Evolutionary conservation across 1,140 invertebrate species (phyloP), one percentile per base, ranked within the genome.

Genomic region (Drosophila kanapiae): DNA sequence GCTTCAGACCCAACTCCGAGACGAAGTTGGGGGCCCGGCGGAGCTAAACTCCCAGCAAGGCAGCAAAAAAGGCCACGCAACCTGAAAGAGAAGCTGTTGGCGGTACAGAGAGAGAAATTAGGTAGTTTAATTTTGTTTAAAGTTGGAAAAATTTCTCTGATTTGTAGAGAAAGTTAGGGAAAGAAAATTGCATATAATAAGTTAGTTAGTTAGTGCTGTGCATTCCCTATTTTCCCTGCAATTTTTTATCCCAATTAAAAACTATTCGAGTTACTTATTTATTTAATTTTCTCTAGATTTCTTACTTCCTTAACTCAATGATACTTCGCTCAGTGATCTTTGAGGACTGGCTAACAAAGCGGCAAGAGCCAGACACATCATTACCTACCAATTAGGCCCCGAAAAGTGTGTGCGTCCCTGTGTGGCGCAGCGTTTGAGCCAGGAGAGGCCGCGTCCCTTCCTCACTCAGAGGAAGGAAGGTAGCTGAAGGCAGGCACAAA

Each of bases 351-450:
- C 78, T 85, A 84, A 84, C 83, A 88, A 88, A 91, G 86, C 86
- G 80, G 79, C 87, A 60, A 75, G 80, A 71, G 80, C 54, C 83
- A 88, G 88, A 91, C 88, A 91, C 88, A 91, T 91, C 88, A 91
- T 91, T 91, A 91, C 88, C 90, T 85, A 91, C 88, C 88, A 91
- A 91, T 91, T 91, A 91, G 88, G 88, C 74, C 69, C 64, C 67
- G 45, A 82, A 84, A 84, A 80, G 70, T 84, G 75, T 75, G 78
- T 60, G 72, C 47, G 60, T 43, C 70, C 51, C 60, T 79, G 59
- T 75, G 70, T 79, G 63, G 74, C 76, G 70, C 70, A 60, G 43
- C 38, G n/a, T 47, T 63, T 71, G 53, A 31, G 68, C 14, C 35
- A 54, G 47, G n/a, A 18, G 10, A 38, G 59, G 23, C 14, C 18